phyloP scores from a whole-genome alignment of 2,888 invertebrate species.

The Caradrina kadenii region DNA sequence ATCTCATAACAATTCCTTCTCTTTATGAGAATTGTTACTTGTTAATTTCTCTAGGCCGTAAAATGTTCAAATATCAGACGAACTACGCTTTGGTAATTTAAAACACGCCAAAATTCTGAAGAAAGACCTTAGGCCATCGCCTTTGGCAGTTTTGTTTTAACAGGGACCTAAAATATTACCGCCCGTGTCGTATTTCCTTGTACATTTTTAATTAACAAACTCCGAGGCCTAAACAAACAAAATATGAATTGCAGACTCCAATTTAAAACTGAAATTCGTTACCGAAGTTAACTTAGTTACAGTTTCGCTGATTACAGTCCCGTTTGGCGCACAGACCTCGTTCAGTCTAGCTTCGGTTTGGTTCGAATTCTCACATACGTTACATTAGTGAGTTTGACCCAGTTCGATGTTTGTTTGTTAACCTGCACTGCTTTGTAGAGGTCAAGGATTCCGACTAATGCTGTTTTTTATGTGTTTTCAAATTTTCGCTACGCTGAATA shows the following conservation, averaged over 20 bases:
- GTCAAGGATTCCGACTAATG: constrained; percentile 58
- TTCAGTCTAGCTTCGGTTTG: constrained; percentile 27
- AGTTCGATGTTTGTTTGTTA: constrained; percentile 51
- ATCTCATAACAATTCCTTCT: constrained; percentile 38
- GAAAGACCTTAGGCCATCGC: not conserved
- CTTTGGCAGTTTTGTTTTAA: not conserved
- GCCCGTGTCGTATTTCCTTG: not conserved
- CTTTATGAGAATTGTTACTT: constrained; percentile 35
- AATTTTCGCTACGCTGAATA: constrained; percentile 3
- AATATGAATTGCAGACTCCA: constrained; percentile 32
- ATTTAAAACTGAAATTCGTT: constrained; percentile 31
- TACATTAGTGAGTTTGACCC: constrained; percentile 55
- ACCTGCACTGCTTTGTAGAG: constrained; percentile 45
- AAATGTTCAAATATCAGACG: constrained; percentile 9
- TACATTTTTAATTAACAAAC: constrained; percentile 3
- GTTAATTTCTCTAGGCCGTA: constrained; percentile 20
- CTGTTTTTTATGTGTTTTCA: constrained; percentile 19
- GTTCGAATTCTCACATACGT: constrained; percentile 25
- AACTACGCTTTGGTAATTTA: constrained; percentile 6
- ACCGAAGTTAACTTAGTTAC: constrained; percentile 26
- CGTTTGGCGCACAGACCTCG: constrained; percentile 22
- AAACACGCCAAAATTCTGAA: not conserved
- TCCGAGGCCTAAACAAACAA: constrained; percentile 7
- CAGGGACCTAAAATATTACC: constrained; percentile 15
- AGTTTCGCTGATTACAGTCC: constrained; percentile 29